Conservation (phyloP, 2,888 invertebrate species). For the Chrysopilus asiliformis region DNA sequence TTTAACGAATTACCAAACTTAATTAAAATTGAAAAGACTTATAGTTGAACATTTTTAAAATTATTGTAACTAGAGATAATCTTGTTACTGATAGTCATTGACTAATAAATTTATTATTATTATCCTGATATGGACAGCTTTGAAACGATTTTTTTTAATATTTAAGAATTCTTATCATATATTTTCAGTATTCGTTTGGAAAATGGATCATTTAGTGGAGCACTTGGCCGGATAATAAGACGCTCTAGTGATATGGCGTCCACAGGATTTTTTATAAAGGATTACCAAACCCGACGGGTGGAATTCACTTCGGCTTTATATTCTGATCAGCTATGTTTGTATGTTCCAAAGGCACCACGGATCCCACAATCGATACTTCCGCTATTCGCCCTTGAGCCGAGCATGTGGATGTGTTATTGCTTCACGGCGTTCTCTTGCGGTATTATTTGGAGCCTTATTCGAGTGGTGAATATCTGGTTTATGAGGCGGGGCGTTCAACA, state of each 20-base stretch:
- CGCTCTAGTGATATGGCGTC: constrained; percentile 30
- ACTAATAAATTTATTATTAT: too few species aligned
- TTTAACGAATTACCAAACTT: too few species aligned
- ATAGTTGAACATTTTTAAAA: neutral
- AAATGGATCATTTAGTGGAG: constrained; percentile 32
- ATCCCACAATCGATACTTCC: constrained; percentile 34
- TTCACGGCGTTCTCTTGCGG: constrained; percentile 20
- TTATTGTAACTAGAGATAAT: too few species aligned
- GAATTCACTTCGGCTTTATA: constrained; percentile 31
- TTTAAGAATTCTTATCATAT: neutral
- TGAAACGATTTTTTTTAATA: too few species aligned
- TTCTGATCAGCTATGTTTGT: constrained; percentile 33
- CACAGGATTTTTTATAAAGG: constrained; percentile 35
- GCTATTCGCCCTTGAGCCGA: constrained; percentile 26
- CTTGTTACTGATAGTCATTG: too few species aligned
- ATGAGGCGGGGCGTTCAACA: neutral
- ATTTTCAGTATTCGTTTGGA: constrained; percentile 22
- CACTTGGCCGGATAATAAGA: constrained; percentile 28
- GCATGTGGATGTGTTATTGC: constrained; percentile 30
- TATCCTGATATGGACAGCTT: too few species aligned
- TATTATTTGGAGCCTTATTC: constrained; percentile 24
- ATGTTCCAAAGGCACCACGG: constrained; percentile 31
- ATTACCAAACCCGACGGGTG: constrained; percentile 29
- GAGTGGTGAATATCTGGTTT: constrained; percentile 8
- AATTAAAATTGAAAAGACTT: too few species aligned